Evolutionary conservation across 2,113 vertebrate genomes (phyloP).

Genomic region (Macaca fascicularis): DNA sequence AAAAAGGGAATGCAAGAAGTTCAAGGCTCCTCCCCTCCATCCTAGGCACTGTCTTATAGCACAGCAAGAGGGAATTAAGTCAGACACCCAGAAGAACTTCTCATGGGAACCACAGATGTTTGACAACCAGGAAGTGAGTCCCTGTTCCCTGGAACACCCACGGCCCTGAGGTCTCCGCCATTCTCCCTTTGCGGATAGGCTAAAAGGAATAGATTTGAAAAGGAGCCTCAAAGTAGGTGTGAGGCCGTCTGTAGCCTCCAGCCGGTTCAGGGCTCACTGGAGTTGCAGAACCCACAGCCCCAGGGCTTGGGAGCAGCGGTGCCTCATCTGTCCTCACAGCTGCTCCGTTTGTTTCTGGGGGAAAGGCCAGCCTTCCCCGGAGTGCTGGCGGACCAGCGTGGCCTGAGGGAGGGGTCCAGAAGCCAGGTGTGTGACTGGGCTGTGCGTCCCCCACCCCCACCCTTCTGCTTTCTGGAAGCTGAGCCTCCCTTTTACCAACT

Average conservation of each 20-base stretch:
- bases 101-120: neutral
- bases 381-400: neutral
- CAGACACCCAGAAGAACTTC: neutral
- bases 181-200: neutral
- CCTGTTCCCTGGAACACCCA: rapidly evolving
- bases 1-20: too few relatives aligned
- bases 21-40: neutral
- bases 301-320: neutral
- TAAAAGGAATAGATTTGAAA: neutral
- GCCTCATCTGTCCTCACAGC: too few relatives aligned
- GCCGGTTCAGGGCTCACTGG: neutral
- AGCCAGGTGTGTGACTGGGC: neutral
- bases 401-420: neutral
- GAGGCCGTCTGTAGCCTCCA: neutral
- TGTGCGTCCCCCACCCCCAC: too few relatives aligned
- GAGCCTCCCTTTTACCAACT: neutral
- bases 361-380: neutral
- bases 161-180: too few relatives aligned
- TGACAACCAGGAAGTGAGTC: neutral
- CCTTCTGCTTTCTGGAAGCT: neutral
- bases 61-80: neutral
- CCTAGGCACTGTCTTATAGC: neutral
- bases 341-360: neutral
- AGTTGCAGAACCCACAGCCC: neutral
- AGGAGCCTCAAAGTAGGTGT: neutral